phyloP scores from a whole-genome alignment of 2,113 vertebrate species.

The Sinosuthora webbiana region DNA sequence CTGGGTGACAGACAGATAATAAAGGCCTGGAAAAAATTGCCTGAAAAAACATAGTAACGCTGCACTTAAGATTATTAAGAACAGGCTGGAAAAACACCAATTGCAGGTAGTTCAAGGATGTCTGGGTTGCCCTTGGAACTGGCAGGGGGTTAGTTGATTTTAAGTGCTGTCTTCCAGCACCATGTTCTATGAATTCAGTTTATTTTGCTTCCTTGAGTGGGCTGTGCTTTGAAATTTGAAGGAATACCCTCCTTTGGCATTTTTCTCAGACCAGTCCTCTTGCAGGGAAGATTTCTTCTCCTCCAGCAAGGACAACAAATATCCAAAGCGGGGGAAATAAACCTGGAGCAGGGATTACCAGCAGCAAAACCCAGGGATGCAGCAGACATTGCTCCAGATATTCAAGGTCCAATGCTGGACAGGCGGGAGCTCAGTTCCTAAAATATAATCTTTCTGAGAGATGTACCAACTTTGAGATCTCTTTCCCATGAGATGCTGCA shows the following conservation, averaged over 20 bases:
- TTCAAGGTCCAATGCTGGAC: background rate
- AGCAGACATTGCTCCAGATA: background rate
- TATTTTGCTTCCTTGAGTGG: background rate
- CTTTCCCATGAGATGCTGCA: rapidly evolving
- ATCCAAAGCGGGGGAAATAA: background rate
- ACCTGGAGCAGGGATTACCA: background rate
- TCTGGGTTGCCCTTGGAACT: background rate
- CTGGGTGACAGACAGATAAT: background rate
- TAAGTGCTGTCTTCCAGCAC: background rate
- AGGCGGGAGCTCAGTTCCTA: background rate
- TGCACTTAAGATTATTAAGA: background rate
- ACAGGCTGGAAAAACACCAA: rapidly evolving
- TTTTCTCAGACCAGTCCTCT: background rate
- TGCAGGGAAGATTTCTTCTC: background rate
- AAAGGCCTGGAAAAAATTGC: background rate
- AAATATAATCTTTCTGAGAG: background rate
- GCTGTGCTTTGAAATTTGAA: background rate
- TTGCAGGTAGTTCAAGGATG: background rate
- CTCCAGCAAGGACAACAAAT: background rate
- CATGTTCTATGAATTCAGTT: background rate
- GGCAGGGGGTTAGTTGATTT: background rate
- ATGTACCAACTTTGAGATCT: background rate
- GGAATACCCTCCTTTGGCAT: rapidly evolving
- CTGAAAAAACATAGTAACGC: background rate
- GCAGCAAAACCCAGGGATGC: background rate